Base-by-base conservation (phyloP, 2,888 invertebrate species). In the Smittia aterrima region DNA sequence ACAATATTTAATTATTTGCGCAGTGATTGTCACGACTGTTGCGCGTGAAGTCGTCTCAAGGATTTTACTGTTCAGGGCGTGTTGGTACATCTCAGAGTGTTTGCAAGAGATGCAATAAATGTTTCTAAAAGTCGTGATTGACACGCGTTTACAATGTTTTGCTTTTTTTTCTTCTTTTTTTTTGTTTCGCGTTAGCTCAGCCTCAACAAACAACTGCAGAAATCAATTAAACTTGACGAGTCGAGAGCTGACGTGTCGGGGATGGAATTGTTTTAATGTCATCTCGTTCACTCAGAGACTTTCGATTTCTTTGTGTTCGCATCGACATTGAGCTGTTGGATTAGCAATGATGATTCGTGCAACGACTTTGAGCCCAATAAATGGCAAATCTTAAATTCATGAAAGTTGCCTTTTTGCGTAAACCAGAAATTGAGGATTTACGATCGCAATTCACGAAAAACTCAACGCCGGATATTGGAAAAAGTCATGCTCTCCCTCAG, bases 141-240 rank as follows among this genome's bases (percentile, higher is more conserved):
- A 58, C 58, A 58, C 22, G 58, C 20, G 9, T 58, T 58, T 58
- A 9, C 58, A 11, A 22, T 22, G 22, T 22, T 58, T n/a, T n/a
- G n/a, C n/a, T n/a, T n/a, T n/a, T n/a, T n/a, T n/a, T n/a, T n/a
- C n/a, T n/a, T n/a, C n/a, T n/a, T n/a, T n/a, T n/a, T n/a, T 58
- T 58, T 58, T 47, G 2, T 16, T 47, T 18, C 27, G 20, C 13
- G 18, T 27, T 25, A 24, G 27, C 25, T 22, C 27, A 2, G 64
- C 64, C 22, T 64, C 27, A 4, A 27, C 58, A 64, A 64, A 22
- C 18, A 22, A 47, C n/a, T 47, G 25, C 24, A 64, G 27, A 64
- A 64, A 25, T 64, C 64, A 64, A 64, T 64, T 64, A 64, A 64
- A 27, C 24, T 64, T 22, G n/a, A 58, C 64, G 25, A 24, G 4